phyloP scores from a whole-genome alignment of 92 coral and sea anemone genomes.

The Ricordea florida region DNA sequence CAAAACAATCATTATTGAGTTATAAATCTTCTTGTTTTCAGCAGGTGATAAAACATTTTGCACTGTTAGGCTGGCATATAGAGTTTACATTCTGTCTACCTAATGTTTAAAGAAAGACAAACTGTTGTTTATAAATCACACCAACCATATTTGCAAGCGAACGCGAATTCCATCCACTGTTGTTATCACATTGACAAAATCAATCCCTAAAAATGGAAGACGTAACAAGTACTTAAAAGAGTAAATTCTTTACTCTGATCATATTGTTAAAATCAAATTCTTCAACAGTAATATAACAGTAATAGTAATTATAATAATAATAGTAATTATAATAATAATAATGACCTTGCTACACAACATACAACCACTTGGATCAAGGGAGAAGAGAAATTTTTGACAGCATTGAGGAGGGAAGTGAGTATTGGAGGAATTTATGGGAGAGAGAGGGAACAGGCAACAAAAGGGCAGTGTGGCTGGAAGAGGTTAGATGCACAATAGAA shows the following conservation, averaged over 20 bases:
- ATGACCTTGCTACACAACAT: no score
- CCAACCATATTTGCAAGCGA: slow-evolving; percentile 91
- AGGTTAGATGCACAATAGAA: no score
- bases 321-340: no score
- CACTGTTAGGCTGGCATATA: no score
- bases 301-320: no score
- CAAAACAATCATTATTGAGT: no score
- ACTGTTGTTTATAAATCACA: background rate
- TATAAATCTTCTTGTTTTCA: no score
- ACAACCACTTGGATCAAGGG: no score
- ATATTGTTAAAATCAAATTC: background rate
- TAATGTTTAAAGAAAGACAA: no score
- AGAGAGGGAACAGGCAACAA: slow-evolving; percentile 15
- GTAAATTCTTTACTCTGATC: background rate
- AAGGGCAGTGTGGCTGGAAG: slow-evolving; percentile 12
- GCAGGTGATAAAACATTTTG: no score
- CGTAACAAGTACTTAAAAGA: background rate
- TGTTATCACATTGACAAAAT: slow-evolving; percentile 80
- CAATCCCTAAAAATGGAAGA: slow-evolving; percentile 63
- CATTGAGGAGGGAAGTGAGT: no score
- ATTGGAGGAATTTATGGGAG: slow-evolving; percentile 17
- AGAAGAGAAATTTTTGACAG: background rate
- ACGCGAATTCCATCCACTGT: slow-evolving; percentile 81
- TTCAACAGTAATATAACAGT: background rate
- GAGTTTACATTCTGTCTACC: no score